Evolutionary conservation across 1,140 invertebrate genomes (phyloP), one percentile per base, ranked within the genome.

Genomic region (Drosophila azteca): DNA sequence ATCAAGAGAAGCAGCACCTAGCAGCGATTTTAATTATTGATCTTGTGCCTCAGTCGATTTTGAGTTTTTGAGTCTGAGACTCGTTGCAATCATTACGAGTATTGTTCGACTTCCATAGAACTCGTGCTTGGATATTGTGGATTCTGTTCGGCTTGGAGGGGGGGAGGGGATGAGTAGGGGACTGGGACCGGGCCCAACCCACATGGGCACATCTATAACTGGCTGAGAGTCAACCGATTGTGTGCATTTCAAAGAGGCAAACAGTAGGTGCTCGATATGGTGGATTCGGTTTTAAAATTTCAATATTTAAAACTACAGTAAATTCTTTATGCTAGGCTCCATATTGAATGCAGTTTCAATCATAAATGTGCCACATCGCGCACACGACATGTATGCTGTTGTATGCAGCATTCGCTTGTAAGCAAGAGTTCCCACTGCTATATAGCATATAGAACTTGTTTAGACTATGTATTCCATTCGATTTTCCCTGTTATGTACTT

Each of bases 1-100:
- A 75, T 66, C 61, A 67, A 49, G 46, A 67, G 55, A 54, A 75
- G 54, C 57, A 49, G 6, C 53, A 67, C 58, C 66, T 65, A 57
- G 57, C 61, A 75, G 71, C 63, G 49, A 75, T 75, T 65, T 66
- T 75, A 75, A 75, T 66, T 75, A 74, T 75, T 75, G 53, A 74
- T 75, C 55, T 65, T 75, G 68, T 48, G 60, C 57, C 69, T 73
- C 55, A 66, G 43, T 75, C 54, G 72, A 35, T 73, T 74, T 66
- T 48, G 45, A 39, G 35, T 39, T 39, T 35, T 31, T 6, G 0
- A 2, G 6, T 31, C 55, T 68, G 66, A 68, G 63, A 63, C 57
- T 68, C 63, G 63, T 55, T 67, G 44, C 66, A 68, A 57, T 69
- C 66, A 69, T 69, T 68, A 13, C 35, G 11, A 39, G 35, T 13